Evolutionary conservation across 2,888 invertebrate genomes (phyloP), one percentile per base, ranked within the genome.

Genomic region (Trissolcus japonicus): DNA sequence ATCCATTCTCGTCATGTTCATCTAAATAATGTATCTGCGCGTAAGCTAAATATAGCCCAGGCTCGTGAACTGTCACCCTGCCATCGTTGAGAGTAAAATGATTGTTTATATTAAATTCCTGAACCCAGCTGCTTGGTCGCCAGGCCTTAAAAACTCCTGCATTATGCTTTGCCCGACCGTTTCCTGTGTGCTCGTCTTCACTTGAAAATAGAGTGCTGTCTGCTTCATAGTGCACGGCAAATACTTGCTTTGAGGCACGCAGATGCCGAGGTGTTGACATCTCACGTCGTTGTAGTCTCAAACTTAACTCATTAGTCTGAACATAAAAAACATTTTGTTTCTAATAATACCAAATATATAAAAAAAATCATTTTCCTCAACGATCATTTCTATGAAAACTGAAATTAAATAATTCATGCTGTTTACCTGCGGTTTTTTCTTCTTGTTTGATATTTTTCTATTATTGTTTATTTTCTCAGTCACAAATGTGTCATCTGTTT

Each of bases 11-110:
- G 84, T 95, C 94, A 85, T 94, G 94, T 60, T 92, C 92, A 84
- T 95, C 95, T 74, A 94, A 90, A 86, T 95, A 95, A 89, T 94
- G 95, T 76, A 96, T 94, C 93, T 95, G 94, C 0, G 94, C 94
- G 85, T 95, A 95, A 55, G 95, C 91, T 66, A 94, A 91, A 87
- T 95, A 95, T 16, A 95, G 90, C 29, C 95, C 95, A 0, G 93
- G 88, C 80, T 94, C 93, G 80, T 92, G 92, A 0, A 95, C 92
- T 11, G 92, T 93, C 0, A 95, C 88, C 60, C 92, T 91, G 0
- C 95, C 95, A 74, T 91, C 91, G 9, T 91, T 87, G 0, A 93
- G 90, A 53, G 90, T 90, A 69, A 94, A 94, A 78, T 93, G 91
- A 17, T 91, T 90, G 62, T 92, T 91, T 90, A 92, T 92, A 0